Conservation (phyloP, 2,888 invertebrate species). For the Arctia plantaginis region DNA sequence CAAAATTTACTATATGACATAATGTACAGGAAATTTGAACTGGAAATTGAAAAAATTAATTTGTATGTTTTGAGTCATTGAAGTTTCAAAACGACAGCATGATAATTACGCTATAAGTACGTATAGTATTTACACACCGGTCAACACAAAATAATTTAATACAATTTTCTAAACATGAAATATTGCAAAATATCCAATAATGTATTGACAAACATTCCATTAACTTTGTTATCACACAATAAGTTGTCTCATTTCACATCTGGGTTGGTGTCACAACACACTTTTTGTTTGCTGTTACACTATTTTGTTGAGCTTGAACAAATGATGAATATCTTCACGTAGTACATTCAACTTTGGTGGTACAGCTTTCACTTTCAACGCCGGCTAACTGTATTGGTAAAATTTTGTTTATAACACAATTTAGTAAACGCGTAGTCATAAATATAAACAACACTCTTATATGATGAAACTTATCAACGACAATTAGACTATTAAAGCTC, state of each 20-base stretch:
- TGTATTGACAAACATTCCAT: slow-evolving; percentile 45
- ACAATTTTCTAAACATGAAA: slow-evolving; percentile 17
- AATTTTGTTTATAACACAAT: background rate
- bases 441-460: background rate
- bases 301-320: slow-evolving; percentile 54
- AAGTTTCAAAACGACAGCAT: background rate
- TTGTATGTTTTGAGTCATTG: background rate
- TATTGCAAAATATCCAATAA: slow-evolving; percentile 38
- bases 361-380: slow-evolving; percentile 76
- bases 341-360: slow-evolving; percentile 67
- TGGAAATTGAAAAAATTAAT: background rate
- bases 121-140: background rate
- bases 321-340: slow-evolving; percentile 56
- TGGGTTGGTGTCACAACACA: slow-evolving; percentile 64
- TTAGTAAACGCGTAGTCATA: background rate
- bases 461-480: background rate
- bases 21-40: background rate
- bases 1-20: background rate
- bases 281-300: slow-evolving; percentile 58
- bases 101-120: no score
- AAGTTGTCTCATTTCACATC: slow-evolving; percentile 59
- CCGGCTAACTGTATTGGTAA: slow-evolving; percentile 46
- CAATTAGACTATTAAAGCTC: background rate
- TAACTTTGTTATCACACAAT: slow-evolving; percentile 47
- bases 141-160: background rate